Base-by-base conservation (phyloP, 2,888 invertebrate genomes). In the Napeogenes inachia region DNA sequence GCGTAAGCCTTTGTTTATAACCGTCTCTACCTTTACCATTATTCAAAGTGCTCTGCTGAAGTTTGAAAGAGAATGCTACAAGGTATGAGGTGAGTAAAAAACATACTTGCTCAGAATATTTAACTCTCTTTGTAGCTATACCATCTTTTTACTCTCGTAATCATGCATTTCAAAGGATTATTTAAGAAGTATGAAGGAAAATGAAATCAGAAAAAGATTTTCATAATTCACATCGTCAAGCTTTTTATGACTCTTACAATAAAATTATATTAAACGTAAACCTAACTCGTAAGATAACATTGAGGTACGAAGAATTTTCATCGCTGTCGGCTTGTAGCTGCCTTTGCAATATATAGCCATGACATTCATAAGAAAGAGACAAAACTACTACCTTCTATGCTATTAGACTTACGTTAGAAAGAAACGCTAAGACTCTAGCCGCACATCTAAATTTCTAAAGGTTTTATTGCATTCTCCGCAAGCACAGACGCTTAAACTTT, bases 401-500 rank as follows among this genome's bases (percentile, higher is more conserved):
- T 68, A 60, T 73, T 69, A 81, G 77, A 82, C 83, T 82, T 84
- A 84, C 79, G 89, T 82, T 80, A 84, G 88, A 89, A 81, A 80
- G 89, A 84, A 89, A 89, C 82, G 78, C 83, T 75, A 78, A 79
- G 75, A 79, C 79, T 83, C 74, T 74, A 77, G 73, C 75, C 75
- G 77, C 78, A 77, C 81, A 80, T 81, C 83, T 86, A 81, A 86
- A 87, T 85, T 87, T 84, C 81, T 78, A 82, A 82, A 84, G 87
- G 86, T 88, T 89, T 89, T 89, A 90, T 89, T 90, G 87, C 89
- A 87, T 89, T 89, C 87, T 78, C 83, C 80, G 84, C 86, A 86
- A 89, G 88, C 89, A 85, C 87, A 87, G 87, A 85, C 85, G 84
- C 87, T 88, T 89, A 88, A 89, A 89, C 89, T 89, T 90, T 90